Evolutionary conservation across 2,888 invertebrate species (phyloP), one percentile per base, ranked within the genome.

Genomic region (Sericinus montela): DNA sequence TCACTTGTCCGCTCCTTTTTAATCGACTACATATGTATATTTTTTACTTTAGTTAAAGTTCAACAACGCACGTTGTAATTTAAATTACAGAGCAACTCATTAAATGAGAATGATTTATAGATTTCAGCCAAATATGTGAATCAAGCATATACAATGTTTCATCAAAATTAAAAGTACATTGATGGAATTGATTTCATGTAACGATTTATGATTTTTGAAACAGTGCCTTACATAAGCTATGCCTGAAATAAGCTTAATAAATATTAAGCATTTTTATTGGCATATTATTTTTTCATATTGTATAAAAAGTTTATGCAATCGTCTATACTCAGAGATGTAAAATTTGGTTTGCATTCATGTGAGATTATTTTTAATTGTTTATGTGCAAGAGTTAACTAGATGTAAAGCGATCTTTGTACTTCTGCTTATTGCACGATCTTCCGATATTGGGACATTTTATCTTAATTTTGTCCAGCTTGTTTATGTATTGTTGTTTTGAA

Each of bases 361-460:
- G 48, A 37, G 30, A 8, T 52, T 54, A 56, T 53, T 73, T 78
- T 58, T 67, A 64, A 60, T 59, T 60, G 59, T 77, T 74, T 73
- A 68, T 62, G 62, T 66, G 54, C 57, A 59, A 65, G 51, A 54
- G 49, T 54, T 48, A 45, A 65, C 57, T 55, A 56, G 54, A 63
- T 68, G 58, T 63, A 58, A 62, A 59, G 55, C 55, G 53, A 69
- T 58, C 51, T 67, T 72, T 73, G 63, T 71, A 69, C 59, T 66
- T 60, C 69, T 65, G 73, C 75, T 69, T 79, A 64, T 76, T 78
- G 81, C 80, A 78, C 79, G 75, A 75, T 75, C 63, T 77, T 74
- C 65, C 74, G n/a, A n/a, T 46, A 63, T 73, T 75, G 80, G 48
- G 62, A 71, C 19, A 3, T 55, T 64, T 65, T 51, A 60, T 72